These are phyloP conservation scores for Semnornis frantzii DNA, from an alignment of 2,113 vertebrate genomes.

Conservation along the genomic window DNA sequence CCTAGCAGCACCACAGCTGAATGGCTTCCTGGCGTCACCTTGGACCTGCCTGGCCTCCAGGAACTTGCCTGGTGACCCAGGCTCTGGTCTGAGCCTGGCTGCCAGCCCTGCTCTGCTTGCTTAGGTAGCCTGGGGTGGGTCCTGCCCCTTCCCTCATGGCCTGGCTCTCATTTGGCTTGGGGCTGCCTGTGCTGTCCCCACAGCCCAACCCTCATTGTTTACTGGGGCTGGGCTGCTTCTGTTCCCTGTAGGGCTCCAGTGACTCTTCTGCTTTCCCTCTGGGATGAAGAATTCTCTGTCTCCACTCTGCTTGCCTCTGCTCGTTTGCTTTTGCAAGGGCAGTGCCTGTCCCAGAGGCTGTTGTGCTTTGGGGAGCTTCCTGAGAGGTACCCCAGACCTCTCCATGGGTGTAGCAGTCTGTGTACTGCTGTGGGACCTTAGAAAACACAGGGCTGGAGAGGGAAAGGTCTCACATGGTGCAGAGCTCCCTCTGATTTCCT, in stretches of 20 bases:
- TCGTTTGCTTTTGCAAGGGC: background rate
- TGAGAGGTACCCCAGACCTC: background rate
- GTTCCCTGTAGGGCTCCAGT: background rate
- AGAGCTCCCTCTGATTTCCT: background rate
- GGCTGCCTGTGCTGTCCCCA: background rate
- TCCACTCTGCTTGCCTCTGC: background rate
- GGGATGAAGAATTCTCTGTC: background rate
- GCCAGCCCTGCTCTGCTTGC: background rate
- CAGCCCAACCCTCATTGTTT: background rate
- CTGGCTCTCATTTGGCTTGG: background rate
- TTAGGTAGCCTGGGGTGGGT: background rate
- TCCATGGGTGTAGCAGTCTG: background rate
- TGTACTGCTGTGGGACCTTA: background rate
- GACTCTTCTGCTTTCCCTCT: background rate
- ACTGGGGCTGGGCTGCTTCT: background rate
- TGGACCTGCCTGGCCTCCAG: fast-evolving
- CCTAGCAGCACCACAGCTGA: no score
- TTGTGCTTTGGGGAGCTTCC: fast-evolving
- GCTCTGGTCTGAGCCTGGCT: background rate
- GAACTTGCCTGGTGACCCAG: background rate
- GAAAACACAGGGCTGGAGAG: background rate
- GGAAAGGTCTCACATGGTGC: background rate
- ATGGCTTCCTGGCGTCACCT: background rate
- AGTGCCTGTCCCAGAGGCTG: background rate
- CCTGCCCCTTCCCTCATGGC: fast-evolving